Conservation (phyloP, 2,113 vertebrate genomes). For the Antechinus flavipes region DNA sequence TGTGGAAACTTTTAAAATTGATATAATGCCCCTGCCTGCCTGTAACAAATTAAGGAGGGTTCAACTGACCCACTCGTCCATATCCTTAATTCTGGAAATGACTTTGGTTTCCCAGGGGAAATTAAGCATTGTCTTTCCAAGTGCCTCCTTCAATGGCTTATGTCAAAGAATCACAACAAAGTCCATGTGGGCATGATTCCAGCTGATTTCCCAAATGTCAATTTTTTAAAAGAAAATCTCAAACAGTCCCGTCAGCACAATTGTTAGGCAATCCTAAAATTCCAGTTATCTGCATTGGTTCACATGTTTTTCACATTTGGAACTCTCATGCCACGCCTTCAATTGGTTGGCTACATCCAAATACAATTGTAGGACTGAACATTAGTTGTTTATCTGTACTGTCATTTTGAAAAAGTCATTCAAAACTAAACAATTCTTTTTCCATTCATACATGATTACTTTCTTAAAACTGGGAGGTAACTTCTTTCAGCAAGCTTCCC, state of each 20-base stretch:
- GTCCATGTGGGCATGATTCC: neutral
- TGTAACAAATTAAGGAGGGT: neutral
- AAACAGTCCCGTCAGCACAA: neutral
- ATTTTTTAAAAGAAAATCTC: neutral
- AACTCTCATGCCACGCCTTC: neutral
- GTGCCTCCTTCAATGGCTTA: neutral
- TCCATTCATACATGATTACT: neutral
- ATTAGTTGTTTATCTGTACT: neutral
- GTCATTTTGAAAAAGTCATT: neutral
- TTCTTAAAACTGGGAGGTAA: neutral
- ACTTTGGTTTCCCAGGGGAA: neutral
- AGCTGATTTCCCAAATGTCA: neutral
- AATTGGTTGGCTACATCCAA: neutral
- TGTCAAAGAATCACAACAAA: neutral
- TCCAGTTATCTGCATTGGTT: neutral
- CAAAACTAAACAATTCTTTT: neutral
- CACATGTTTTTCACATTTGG: neutral
- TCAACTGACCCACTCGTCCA: neutral
- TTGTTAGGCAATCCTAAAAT: neutral
- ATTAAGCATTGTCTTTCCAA: neutral
- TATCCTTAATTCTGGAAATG: neutral
- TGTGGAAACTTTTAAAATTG: neutral
- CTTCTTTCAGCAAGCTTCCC: neutral
- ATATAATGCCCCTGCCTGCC: neutral
- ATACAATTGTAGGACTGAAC: neutral